A percentile compares a stretch with the other conserved stretches of the same genome.
Evolutionary conservation across 2,113 vertebrate genomes (phyloP).

Genomic region (Thalassarche chlororhynchos): DNA sequence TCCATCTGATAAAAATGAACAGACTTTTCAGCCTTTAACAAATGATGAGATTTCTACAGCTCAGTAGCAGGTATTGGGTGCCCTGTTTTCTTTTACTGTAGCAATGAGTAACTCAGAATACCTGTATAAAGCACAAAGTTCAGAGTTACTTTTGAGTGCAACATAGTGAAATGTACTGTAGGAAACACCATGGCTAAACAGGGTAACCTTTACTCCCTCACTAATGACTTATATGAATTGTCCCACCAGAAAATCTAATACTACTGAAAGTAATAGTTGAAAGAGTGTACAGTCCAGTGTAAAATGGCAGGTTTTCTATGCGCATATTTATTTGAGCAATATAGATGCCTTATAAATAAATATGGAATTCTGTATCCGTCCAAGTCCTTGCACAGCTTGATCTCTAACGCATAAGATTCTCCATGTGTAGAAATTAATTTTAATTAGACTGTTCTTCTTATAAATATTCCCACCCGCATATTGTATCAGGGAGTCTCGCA

Average conservation of each 20-base stretch:
- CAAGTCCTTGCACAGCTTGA: not conserved
- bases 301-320: not conserved
- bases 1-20: not conserved
- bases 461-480: not conserved
- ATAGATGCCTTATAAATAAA: not conserved
- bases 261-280: not conserved
- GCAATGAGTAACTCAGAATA: not conserved
- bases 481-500: not conserved
- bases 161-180: not conserved
- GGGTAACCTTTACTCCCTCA: not conserved
- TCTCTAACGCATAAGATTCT: not conserved
- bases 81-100: not conserved
- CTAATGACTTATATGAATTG: not conserved
- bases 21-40: not conserved
- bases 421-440: not conserved
- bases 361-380: not conserved
- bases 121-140: not conserved
- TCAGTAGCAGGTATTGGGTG: not conserved
- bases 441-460: not conserved
- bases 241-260: not conserved
- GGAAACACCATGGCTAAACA: not conserved
- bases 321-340: not conserved
- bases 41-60: not conserved
- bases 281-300: not conserved
- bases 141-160: not conserved